Base-by-base conservation (phyloP, 1,140 invertebrate species). In the Procambarus virginalis region DNA sequence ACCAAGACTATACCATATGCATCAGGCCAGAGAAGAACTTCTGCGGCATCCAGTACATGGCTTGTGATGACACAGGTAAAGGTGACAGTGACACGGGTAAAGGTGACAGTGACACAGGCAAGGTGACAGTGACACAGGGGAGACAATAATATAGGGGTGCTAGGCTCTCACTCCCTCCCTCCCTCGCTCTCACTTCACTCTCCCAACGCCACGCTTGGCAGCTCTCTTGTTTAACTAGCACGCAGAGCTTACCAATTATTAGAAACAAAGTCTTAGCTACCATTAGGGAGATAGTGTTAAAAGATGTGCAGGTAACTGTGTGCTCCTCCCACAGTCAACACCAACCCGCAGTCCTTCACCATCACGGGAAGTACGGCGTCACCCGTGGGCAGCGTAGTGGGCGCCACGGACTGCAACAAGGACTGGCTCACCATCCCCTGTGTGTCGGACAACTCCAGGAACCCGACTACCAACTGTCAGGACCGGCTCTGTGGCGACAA, bases 1-100 rank as follows among this genome's bases (percentile, higher is more conserved):
- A 98, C 94, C 97, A 98, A 93, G 97, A 98, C 93, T 98, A 98
- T 93, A 97, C 97, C 85, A 96, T 97, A 80, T 98, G 97, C 93
- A 95, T 98, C 34, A 94, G 97, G 51, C 96, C 96, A 90, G 97
- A 98, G 93, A 95, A 96, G 89, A 98, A 98, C 93, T 98, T 98
- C 93, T 98, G 97, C 92, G 96, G 97, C 2, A 97, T 98, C 76
- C 97, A 97, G 90, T 98, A 97, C 92, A 96, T 96, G 51, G 95
- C 96, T 9, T 97, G 97, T 92, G 93, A 95, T 5, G 96, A 97
- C 93, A 94, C 95, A 92, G 95, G 96, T 96, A 92, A 92, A 14
- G 45, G 46, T n/a, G n/a, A 22, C 8, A 5, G n/a, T 12, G n/a
- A 17, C n/a, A 12, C 34, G 45, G n/a, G n/a, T 46, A 22, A 76